Evolutionary conservation across 2,797 vertebrate genomes (phyloP).

Genomic region (Typhlichthys eigenmanni): DNA sequence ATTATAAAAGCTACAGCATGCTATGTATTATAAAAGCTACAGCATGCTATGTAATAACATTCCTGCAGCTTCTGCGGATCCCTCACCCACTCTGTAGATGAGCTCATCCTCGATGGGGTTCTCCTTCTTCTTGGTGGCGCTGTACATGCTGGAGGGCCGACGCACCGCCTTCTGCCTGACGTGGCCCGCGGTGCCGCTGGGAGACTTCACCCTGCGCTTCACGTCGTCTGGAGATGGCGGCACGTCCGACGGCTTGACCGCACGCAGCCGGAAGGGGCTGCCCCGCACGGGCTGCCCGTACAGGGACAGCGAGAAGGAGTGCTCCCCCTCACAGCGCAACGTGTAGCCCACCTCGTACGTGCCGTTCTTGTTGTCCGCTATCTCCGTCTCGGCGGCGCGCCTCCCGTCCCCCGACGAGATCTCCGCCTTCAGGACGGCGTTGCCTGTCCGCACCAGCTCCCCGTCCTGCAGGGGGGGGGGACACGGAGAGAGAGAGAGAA

Average conservation of each 20-base stretch:
- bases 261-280: slow-evolving; percentile 88
- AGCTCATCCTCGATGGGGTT: slow-evolving; percentile 97
- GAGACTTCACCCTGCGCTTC: slow-evolving; percentile 93
- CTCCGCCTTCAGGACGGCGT: slow-evolving; percentile 84
- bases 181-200: slow-evolving; percentile 87
- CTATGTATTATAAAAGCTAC: no score
- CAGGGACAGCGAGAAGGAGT: slow-evolving; percentile 82
- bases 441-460: slow-evolving; percentile 87
- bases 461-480: slow-evolving; percentile 72
- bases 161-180: slow-evolving; percentile 93
- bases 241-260: slow-evolving; percentile 83
- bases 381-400: slow-evolving; percentile 72
- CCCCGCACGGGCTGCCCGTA: slow-evolving; percentile 87
- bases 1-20: no score
- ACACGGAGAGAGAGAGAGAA: no score
- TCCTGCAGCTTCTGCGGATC: not conserved
- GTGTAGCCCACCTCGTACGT: slow-evolving; percentile 93
- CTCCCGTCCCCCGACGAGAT: slow-evolving; percentile 79
- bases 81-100: slow-evolving; percentile 93
- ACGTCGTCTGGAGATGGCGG: slow-evolving; percentile 90
- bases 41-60: not conserved
- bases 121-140: slow-evolving; percentile 94
- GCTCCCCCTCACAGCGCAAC: slow-evolving; percentile 84
- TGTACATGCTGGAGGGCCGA: slow-evolving; percentile 95
- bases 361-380: slow-evolving; percentile 93